Conservation (phyloP, 2,113 vertebrate genomes). For the Monopterus albus region DNA sequence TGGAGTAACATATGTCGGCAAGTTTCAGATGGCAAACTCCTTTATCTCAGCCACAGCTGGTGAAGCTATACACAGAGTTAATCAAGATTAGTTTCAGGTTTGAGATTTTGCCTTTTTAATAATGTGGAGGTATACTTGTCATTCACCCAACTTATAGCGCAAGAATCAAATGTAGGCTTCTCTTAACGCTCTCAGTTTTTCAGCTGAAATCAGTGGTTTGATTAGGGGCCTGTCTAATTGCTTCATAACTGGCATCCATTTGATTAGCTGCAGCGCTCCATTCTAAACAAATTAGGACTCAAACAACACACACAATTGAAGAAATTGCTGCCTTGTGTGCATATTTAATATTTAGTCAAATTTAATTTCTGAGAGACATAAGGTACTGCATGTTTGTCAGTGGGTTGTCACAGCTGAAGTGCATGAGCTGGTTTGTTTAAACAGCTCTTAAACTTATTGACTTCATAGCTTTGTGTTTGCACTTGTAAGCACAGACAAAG, state of each 20-base stretch:
- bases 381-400: neutral
- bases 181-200: neutral
- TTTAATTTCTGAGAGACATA: neutral
- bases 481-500: constrained; percentile 29
- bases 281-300: constrained; percentile 5
- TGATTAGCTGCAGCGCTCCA: neutral
- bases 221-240: constrained; percentile 25
- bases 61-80: neutral
- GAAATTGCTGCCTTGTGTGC: neutral
- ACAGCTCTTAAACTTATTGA: constrained; percentile 7
- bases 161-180: constrained; percentile 19
- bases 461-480: constrained; percentile 11
- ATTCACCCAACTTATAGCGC: neutral
- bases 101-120: constrained; percentile 3
- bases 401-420: constrained; percentile 4
- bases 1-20: too few relatives aligned
- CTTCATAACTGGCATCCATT: neutral
- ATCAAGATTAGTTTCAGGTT: constrained; percentile 8
- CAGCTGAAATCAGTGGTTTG: constrained; percentile 19
- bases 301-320: neutral
- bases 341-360: neutral
- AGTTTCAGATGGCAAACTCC: neutral
- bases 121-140: neutral
- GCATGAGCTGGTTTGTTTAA: constrained; percentile 4
- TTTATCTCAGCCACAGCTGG: constrained; percentile 16